Base-by-base conservation (phyloP, 2,888 invertebrate genomes). In the Eristalinus aeneus region DNA sequence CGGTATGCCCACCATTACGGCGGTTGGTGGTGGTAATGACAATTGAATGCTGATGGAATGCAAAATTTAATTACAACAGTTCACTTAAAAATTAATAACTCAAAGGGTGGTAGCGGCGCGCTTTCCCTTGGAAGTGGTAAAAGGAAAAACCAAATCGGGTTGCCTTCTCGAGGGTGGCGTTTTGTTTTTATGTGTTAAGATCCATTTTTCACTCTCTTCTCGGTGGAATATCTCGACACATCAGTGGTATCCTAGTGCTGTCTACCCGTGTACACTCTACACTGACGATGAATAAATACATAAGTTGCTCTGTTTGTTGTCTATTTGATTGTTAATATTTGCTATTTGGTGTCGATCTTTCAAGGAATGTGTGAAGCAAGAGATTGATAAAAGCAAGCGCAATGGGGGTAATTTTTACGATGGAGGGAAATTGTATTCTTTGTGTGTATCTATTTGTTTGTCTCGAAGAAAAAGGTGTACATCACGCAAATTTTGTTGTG, bases 401-500 rank as follows among this genome's bases (percentile, higher is more conserved):
- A 46, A 46, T 53, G 54, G 36, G 20, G 20, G 69, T 46, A 77
- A 39, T 53, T 16, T 61, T 27, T n/a, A 16, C 11, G 16, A 9
- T 16, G 31, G 61, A 22, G 9, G 34, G 23, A 61, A 61, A 61
- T 72, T 23, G 27, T 27, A 27, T 39, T 60, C 22, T 68, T 63
- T 54, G 71, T 81, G 54, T 81, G 76, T 76, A 76, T 76, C 76
- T 63, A 76, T 76, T 60, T 81, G 65, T 81, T 27, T 71, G 23
- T 23, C 3, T 63, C 46, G 64, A 65, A 39, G 27, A 53, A 60
- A 32, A 67, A 61, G 34, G 64, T 72, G 72, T 69, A 69, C 69
- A 39, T 34, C 32, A 39, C 67, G 64, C 65, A 32, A 53, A 46
- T 12, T 11, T 46, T n/a, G 46, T 23, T 36, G 39, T 27, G 56